Evolutionary conservation across 2,113 vertebrate genomes (phyloP).

Genomic region (Boleophthalmus pectinirostris): DNA sequence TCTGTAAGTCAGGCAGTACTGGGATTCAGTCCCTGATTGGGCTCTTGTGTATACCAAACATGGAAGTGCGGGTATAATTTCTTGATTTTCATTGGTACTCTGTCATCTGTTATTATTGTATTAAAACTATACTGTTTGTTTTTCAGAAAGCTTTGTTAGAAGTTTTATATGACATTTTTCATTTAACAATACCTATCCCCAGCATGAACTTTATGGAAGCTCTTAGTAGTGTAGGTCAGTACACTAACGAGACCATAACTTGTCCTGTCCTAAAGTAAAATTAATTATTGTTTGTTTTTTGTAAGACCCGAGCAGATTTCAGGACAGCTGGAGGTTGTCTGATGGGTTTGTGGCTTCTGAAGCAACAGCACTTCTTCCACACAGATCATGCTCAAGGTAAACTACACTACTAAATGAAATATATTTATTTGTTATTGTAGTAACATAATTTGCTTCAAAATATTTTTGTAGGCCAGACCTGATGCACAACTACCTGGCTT

Average conservation of each 20-base stretch:
- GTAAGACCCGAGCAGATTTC: constrained; percentile 16
- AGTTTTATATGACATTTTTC: constrained; percentile 27
- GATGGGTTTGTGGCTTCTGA: constrained; percentile 26
- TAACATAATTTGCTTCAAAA: background rate
- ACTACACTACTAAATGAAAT: background rate
- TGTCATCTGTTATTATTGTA: background rate
- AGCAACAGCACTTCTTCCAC: constrained; percentile 15
- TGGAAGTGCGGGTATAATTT: constrained; percentile 20
- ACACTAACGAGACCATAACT: background rate
- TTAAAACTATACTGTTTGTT: background rate
- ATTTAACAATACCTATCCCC: constrained; percentile 6
- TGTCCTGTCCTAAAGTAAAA: background rate
- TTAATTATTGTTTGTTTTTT: background rate
- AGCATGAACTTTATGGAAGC: constrained; percentile 19
- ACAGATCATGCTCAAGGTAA: constrained; percentile 17
- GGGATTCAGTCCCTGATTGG: constrained; percentile 31
- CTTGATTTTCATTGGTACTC: background rate
- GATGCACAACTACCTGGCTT: constrained; percentile 26
- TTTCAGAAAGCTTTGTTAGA: constrained; percentile 21
- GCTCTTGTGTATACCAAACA: constrained; percentile 28
- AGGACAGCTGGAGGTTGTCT: constrained; percentile 21
- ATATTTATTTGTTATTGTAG: background rate
- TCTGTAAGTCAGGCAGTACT: constrained; percentile 28
- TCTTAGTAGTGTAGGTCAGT: constrained; percentile 18
- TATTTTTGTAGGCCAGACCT: constrained; percentile 13